Conservation (phyloP, 92 coral and sea anemone genomes). For the Zoanthus solanderi region DNA sequence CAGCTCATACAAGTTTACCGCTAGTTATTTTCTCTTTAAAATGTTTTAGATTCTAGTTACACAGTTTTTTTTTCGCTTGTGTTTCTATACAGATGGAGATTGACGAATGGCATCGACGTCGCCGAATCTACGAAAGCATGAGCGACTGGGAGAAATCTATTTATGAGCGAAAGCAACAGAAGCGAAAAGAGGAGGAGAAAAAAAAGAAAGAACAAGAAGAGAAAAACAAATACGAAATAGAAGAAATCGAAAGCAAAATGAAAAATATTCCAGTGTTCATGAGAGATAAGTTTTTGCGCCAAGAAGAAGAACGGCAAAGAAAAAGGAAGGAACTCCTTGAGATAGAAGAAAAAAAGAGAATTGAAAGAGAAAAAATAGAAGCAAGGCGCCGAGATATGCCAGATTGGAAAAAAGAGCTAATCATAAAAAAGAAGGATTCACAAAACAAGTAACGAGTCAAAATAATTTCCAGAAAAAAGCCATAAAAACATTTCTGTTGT, state of each 20-base stretch:
- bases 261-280: conserved; percentile 4
- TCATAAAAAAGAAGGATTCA: conserved; percentile 3
- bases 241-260: conserved; percentile 10
- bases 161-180: conserved; percentile 5
- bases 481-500: too few relatives aligned
- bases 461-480: too few relatives aligned
- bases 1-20: too few relatives aligned
- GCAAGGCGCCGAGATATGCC: conserved; percentile 26
- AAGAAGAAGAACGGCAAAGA: background rate
- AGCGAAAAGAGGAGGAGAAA: conserved; percentile 24
- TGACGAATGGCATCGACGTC: conserved; percentile 31
- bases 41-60: too few relatives aligned
- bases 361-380: conserved; percentile 8
- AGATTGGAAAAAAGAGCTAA: conserved; percentile 13
- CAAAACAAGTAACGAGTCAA: background rate
- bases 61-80: background rate
- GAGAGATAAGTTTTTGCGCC: background rate
- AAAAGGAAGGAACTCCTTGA: conserved; percentile 8
- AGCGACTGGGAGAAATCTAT: conserved; percentile 27
- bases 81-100: background rate
- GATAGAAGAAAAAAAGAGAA: conserved; percentile 6
- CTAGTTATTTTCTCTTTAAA: too few relatives aligned
- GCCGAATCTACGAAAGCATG: conserved; percentile 21
- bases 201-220: conserved; percentile 12
- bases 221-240: conserved; percentile 14